These are phyloP conservation scores for Caenorhabditis angaria DNA, from an alignment of 2,888 invertebrate genomes.

Conservation along the genomic window DNA sequence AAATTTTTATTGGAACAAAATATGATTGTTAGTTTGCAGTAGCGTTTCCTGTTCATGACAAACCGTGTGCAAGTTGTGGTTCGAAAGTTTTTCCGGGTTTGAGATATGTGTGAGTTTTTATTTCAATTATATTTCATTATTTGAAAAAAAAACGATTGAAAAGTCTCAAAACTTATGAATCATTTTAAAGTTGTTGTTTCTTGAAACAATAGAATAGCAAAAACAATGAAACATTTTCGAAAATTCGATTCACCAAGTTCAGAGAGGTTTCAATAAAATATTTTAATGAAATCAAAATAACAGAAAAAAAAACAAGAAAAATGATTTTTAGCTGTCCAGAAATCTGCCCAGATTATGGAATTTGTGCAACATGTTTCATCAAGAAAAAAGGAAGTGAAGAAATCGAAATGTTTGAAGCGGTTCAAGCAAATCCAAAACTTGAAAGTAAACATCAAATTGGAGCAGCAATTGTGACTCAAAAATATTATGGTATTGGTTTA, in stretches of 20 bases:
- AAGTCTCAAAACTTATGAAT: too few species aligned
- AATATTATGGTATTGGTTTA: constrained; percentile 36
- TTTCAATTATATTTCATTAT: neutral
- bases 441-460: constrained; percentile 43
- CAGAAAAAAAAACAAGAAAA: too few species aligned
- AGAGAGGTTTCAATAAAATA: too few species aligned
- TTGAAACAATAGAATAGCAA: too few species aligned
- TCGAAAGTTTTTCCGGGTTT: constrained; percentile 47
- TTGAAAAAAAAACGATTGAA: too few species aligned
- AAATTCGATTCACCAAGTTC: too few species aligned
- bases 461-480: constrained; percentile 44
- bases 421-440: constrained; percentile 35
- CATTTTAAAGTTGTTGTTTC: too few species aligned
- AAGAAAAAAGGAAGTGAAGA: constrained; percentile 41
- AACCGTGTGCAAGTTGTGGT: constrained; percentile 44
- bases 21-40: constrained; percentile 24
- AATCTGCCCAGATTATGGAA: constrained; percentile 44
- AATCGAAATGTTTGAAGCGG: constrained; percentile 41
- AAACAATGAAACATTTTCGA: too few species aligned
- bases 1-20: too few species aligned
- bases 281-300: too few species aligned
- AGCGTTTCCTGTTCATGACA: constrained; percentile 46
- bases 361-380: constrained; percentile 46
- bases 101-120: constrained; percentile 40
- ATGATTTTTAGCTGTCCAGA: constrained; percentile 41